Evolutionary conservation across 2,113 vertebrate species (phyloP), one percentile per base, ranked within the genome.

Genomic region (Scomber scombrus): DNA sequence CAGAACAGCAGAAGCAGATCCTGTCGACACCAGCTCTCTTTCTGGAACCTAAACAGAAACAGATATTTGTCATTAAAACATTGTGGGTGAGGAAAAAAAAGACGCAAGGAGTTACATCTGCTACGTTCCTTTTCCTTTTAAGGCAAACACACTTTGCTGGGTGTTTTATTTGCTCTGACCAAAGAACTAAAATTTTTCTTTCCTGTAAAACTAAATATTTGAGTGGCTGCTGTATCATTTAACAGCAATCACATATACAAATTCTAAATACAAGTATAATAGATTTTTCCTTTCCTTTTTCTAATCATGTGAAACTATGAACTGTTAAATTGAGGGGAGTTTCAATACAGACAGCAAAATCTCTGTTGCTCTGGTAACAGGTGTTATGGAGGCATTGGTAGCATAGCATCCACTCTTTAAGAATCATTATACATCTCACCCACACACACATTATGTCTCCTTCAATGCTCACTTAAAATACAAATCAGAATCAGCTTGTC

Each of bases 11-110:
- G 80, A 80, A 51, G 54, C 55, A 16, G 67, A 87, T 15, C 49
- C 80, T 1, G 55, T 11, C 16, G 81, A 70, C 3, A 21, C 6
- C 40, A 3, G 14, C 18, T 47, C 19, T 54, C n/a, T 52, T 23
- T 75, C 60, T 75, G 52, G 19, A 62, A 63, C 78, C 92, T 91
- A n/a, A 34, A 72, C 8, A 63, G 29, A 68, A 77, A 55, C 15
- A 75, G 4, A 50, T 34, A 60, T 16, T 3, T 26, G 10, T 19
- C 26, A 49, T 67, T 56, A 18, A 49, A 47, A 49, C 10, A 74
- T 2, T 13, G 34, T 14, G 19, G 14, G 2, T 15, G 29, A 29
- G 63, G n/a, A 72, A 26, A 57, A 31, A 21, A 1, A 40, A 40
- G 8, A 40, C 9, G 9, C 7, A 40, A 40, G 31, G 31, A 34